Percentiles rank a stretch among this genome's conserved stretches.
Conservation (phyloP, 2,113 vertebrate species). For the Alaudala cheleensis region DNA sequence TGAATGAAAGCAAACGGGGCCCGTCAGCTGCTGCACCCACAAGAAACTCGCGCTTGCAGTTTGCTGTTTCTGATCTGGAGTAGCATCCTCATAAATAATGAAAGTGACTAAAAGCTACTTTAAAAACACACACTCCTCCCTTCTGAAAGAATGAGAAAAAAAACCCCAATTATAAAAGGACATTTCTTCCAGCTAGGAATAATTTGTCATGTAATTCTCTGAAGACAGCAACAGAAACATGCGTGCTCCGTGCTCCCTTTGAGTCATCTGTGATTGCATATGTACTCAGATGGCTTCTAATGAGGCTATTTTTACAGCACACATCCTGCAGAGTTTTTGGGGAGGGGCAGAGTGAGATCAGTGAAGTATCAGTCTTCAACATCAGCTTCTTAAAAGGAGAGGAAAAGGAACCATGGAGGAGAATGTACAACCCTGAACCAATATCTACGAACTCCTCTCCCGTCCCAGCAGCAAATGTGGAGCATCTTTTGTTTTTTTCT, state of each 20-base stretch:
- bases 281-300: conserved; percentile 51
- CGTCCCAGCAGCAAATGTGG: not conserved
- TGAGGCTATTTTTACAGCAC: conserved; percentile 58
- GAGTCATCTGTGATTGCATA: conserved; percentile 43
- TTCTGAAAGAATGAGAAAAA: conserved; percentile 55
- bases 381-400: conserved; percentile 27
- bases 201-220: conserved; percentile 70
- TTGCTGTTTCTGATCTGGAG: conserved; percentile 53
- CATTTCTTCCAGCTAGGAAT: conserved; percentile 66
- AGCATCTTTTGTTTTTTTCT: not conserved
- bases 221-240: conserved; percentile 59
- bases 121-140: conserved; percentile 63
- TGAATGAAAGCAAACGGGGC: not conserved
- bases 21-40: not conserved
- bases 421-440: not conserved
- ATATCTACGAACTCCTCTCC: not conserved
- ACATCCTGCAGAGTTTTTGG: conserved; percentile 48
- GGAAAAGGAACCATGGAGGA: conserved; percentile 8
- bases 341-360: conserved; percentile 16
- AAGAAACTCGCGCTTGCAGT: not conserved
- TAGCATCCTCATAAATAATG: conserved; percentile 66
- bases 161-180: conserved; percentile 57
- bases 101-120: conserved; percentile 70
- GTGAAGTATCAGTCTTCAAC: not conserved
- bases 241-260: not conserved